Percentiles rank a stretch among this genome's conserved stretches.
phyloP scores from a whole-genome alignment of 2,113 vertebrate species.

The Psammodynastes pulverulentus region DNA sequence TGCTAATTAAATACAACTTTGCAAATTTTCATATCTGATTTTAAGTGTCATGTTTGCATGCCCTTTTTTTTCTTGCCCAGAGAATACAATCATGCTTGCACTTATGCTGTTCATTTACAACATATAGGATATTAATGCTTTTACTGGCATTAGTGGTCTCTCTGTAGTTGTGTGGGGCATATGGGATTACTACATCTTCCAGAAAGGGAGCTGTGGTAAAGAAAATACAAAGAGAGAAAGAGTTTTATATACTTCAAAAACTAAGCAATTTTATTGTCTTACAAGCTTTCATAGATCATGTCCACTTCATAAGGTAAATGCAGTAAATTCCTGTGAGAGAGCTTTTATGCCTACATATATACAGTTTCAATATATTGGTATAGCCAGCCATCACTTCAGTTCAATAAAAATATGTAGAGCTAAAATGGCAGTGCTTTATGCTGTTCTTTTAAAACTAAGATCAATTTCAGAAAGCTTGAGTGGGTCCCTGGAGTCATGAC shows the following conservation, averaged over 20 bases:
- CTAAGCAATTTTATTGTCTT: background rate
- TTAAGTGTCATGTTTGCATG: background rate
- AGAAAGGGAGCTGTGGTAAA: background rate
- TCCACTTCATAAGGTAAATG: background rate
- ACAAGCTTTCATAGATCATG: background rate
- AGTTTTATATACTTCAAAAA: background rate
- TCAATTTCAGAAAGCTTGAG: background rate
- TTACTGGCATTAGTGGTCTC: background rate
- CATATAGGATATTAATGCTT: background rate
- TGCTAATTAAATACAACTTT: background rate
- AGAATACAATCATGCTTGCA: background rate
- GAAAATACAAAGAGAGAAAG: background rate
- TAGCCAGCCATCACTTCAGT: background rate
- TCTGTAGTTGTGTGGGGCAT: background rate
- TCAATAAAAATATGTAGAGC: background rate
- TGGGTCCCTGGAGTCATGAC: background rate
- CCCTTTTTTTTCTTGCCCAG: background rate
- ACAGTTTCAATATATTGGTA: background rate
- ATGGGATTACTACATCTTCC: background rate
- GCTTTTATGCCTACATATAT: background rate
- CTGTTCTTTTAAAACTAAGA: background rate
- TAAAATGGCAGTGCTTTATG: background rate
- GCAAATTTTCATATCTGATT: background rate
- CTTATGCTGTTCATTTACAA: conserved; percentile 2
- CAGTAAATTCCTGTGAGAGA: background rate